A percentile compares a stretch with the other conserved stretches of the same genome.
These are phyloP conservation scores for Gallinago paraguaiae DNA, from an alignment of 2,113 vertebrate species.

Conservation along the genomic window DNA sequence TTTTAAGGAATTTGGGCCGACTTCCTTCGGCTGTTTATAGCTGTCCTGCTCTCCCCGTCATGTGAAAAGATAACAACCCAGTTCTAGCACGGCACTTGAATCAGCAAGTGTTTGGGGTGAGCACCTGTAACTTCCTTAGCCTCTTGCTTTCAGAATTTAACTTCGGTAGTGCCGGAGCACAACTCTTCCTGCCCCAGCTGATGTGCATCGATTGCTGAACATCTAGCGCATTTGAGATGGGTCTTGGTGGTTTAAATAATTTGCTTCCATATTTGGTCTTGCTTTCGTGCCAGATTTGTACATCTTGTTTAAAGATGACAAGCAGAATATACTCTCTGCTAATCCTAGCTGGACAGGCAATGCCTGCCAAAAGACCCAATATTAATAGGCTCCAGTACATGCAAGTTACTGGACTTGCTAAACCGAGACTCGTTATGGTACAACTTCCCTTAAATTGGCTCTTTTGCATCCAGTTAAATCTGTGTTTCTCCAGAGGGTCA, in stretches of 20 bases:
- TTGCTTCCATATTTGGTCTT: slow-evolving; percentile 44
- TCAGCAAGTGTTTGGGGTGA: not conserved
- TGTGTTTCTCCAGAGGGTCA: not conserved
- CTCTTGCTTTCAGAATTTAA: not conserved
- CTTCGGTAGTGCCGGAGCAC: not conserved
- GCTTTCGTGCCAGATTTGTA: slow-evolving; percentile 1
- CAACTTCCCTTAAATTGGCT: not conserved
- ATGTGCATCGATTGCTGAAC: not conserved
- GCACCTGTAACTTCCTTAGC: not conserved
- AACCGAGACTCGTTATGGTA: not conserved
- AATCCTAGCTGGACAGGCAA: not conserved
- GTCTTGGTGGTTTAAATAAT: not conserved
- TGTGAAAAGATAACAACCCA: no score
- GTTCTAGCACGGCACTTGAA: fast-evolving
- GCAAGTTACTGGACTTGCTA: not conserved
- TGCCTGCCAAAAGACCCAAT: not conserved
- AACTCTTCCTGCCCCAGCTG: not conserved
- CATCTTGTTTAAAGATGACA: not conserved
- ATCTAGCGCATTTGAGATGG: not conserved
- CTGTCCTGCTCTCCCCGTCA: not conserved
- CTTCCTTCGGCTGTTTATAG: not conserved
- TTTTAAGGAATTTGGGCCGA: not conserved
- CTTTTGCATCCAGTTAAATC: not conserved
- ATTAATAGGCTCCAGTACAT: not conserved
- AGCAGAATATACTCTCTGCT: not conserved